Conservation (phyloP, 2,888 invertebrate genomes). For the Baronia brevicornis region DNA sequence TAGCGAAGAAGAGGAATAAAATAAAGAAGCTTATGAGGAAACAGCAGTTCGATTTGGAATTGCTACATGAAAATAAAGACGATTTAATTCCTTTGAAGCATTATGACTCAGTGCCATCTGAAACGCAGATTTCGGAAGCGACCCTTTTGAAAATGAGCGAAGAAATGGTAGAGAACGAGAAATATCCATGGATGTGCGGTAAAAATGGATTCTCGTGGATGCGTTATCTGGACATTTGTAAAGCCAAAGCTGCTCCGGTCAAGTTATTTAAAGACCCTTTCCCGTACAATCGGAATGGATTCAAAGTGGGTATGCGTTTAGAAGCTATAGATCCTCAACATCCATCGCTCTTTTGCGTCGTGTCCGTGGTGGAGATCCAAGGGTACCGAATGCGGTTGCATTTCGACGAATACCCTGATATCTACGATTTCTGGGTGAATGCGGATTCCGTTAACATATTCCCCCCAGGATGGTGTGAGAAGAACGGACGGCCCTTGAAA, state of each 20-base stretch:
- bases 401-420: slow-evolving; percentile 93
- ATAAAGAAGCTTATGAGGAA: slow-evolving; percentile 62
- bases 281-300: slow-evolving; percentile 84
- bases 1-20: slow-evolving; percentile 56
- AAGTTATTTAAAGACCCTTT: slow-evolving; percentile 88
- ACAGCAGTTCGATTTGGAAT: slow-evolving; percentile 47
- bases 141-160: slow-evolving; percentile 45
- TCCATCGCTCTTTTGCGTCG: slow-evolving; percentile 91
- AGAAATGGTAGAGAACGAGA: slow-evolving; percentile 51
- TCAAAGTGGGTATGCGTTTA: slow-evolving; percentile 90
- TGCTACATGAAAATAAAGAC: slow-evolving; percentile 35
- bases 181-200: slow-evolving; percentile 82
- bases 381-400: slow-evolving; percentile 91
- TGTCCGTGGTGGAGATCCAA: slow-evolving; percentile 86
- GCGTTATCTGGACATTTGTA: slow-evolving; percentile 82
- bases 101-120: slow-evolving; percentile 34
- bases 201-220: slow-evolving; percentile 87
- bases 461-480: slow-evolving; percentile 95
- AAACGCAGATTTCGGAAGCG: slow-evolving; percentile 36
- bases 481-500: slow-evolving; percentile 84
- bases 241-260: slow-evolving; percentile 83
- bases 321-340: slow-evolving; percentile 96
- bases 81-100: slow-evolving; percentile 38
- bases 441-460: slow-evolving; percentile 94
- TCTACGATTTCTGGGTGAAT: slow-evolving; percentile 95